Evolutionary conservation across 1,140 invertebrate genomes (phyloP), one percentile per base, ranked within the genome.

Genomic region (Chelonus insularis): DNA sequence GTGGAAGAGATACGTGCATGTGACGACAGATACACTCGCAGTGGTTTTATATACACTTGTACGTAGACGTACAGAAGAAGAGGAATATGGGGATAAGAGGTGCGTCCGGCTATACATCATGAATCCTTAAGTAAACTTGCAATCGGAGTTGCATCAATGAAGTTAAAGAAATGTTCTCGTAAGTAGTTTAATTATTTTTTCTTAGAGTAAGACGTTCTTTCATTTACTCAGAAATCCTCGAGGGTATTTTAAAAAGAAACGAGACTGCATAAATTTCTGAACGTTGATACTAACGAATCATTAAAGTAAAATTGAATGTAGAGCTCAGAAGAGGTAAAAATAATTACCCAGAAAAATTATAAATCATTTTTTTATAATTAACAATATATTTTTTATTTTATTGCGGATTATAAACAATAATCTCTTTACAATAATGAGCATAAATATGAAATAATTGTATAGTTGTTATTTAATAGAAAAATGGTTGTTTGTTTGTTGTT

Each of bases 1-100:
- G 61, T 62, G 62, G 52, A 57, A 20, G 54, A 65, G 36, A 60
- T 58, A 52, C 48, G 43, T 62, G 45, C 11, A 12, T 29, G 20
- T 21, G 32, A 20, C 16, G 45, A 12, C 9, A 16, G n/a, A n/a
- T n/a, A n/a, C n/a, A n/a, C n/a, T n/a, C n/a, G n/a, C n/a, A n/a
- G n/a, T n/a, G n/a, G n/a, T n/a, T n/a, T 4, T 11, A 36, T 23
- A 39, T 39, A 64, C 64, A 61, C 45, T 37, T 12, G 39, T 18
- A 36, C 6, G 48, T 16, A 3, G 9, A 9, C 14, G 29, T 11
- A 50, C 4, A 50, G 48, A 36, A 50, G 23, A 5, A 21, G 12
- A 23, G 5, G 45, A 58, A 34, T 50, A 16, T 34, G 45, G 3
- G 20, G 18, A 50, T n/a, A 18, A 39, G 36, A n/a, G n/a, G 18